These are phyloP conservation scores for Spialia ferax DNA, from an alignment of 2,888 invertebrate species.

Conservation along the genomic window DNA sequence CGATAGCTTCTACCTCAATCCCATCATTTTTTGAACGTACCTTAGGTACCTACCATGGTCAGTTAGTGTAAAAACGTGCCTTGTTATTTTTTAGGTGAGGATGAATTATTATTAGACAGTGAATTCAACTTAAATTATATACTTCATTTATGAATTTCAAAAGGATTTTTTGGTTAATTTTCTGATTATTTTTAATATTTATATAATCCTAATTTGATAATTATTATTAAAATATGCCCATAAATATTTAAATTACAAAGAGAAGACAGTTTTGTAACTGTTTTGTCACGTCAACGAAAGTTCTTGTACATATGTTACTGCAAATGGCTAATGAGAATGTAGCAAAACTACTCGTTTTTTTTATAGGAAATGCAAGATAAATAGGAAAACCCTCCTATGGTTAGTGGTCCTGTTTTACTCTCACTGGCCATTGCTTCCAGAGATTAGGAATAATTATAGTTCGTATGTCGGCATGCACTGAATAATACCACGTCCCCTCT, in stretches of 20 bases:
- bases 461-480: no score
- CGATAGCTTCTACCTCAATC: slow-evolving; percentile 28
- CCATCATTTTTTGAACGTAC: slow-evolving; percentile 22
- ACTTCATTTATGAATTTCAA: no score
- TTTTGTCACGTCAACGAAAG: no score
- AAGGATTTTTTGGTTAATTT: no score
- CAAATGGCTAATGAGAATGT: slow-evolving; percentile 9
- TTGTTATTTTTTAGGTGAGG: background rate
- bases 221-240: background rate
- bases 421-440: background rate
- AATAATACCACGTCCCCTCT: no score
- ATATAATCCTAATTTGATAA: no score
- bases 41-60: slow-evolving; percentile 8
- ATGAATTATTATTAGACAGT: background rate
- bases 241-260: background rate
- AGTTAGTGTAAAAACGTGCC: background rate
- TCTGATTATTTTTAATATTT: no score
- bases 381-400: background rate
- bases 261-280: background rate
- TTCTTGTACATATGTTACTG: background rate
- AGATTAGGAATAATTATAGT: background rate
- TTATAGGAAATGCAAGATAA: background rate
- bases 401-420: background rate
- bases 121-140: background rate
- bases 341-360: background rate